Percentiles rank a stretch among this genome's conserved stretches.
Evolutionary conservation across 2,888 invertebrate species (phyloP).

Genomic region (Hirudinaria manillensis): DNA sequence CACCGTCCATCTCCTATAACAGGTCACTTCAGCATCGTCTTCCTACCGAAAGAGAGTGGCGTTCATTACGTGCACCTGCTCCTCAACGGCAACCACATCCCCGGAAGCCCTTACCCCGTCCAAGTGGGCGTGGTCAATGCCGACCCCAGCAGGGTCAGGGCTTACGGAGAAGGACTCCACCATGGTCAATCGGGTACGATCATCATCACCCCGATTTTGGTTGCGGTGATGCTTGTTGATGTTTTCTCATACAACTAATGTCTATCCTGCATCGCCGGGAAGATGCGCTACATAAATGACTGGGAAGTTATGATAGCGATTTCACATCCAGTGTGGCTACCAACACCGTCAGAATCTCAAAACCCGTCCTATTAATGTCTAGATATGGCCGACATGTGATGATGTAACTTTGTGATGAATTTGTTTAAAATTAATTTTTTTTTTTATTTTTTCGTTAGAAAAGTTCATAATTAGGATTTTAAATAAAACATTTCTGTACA

Average conservation of each 20-base stretch:
- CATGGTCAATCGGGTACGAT: constrained; percentile 72
- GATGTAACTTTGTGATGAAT: not conserved
- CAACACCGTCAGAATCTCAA: no score
- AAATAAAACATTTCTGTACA: not conserved
- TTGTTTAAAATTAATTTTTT: no score
- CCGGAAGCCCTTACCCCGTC: constrained; percentile 85
- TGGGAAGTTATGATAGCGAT: no score
- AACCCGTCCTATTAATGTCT: no score
- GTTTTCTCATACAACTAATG: not conserved
- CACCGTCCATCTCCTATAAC: no score
- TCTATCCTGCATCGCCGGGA: not conserved
- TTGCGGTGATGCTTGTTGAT: not conserved
- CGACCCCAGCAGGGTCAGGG: constrained; percentile 80
- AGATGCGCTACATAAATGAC: not conserved
- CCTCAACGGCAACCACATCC: constrained; percentile 93
- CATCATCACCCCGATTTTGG: constrained; percentile 43
- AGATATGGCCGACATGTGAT: no score
- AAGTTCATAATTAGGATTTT: not conserved
- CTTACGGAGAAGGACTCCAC: constrained; percentile 76
- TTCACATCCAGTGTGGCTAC: no score
- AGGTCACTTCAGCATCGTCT: constrained; percentile 69
- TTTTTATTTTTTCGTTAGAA: not conserved
- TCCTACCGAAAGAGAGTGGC: constrained; percentile 65
- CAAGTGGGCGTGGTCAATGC: constrained; percentile 76
- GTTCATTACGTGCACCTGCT: constrained; percentile 92